phyloP scores from a whole-genome alignment of 2,888 invertebrate species.

The Drosophila meridiana region DNA sequence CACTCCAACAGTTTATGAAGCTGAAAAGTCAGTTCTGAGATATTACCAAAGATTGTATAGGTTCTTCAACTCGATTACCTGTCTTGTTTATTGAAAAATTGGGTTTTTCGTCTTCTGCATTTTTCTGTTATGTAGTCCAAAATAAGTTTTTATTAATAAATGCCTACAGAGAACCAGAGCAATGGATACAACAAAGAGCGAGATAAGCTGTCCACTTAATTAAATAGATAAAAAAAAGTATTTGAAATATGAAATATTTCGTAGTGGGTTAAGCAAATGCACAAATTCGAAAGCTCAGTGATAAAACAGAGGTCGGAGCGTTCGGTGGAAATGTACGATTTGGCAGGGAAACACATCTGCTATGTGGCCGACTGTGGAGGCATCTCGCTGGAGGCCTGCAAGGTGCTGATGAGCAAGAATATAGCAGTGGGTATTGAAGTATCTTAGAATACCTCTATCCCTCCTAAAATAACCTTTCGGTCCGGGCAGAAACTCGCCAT shows the following conservation, averaged over 20 bases:
- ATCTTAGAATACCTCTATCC: rapidly evolving
- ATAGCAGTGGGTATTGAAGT: constrained; percentile 67
- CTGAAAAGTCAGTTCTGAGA: no score
- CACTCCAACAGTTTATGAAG: no score
- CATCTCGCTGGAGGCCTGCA: constrained; percentile 79
- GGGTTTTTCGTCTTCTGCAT: not conserved
- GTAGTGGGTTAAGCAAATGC: not conserved
- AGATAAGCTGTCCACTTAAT: constrained; percentile 60
- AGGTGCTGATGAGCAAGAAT: constrained; percentile 70
- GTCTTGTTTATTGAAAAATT: not conserved
- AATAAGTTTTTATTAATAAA: constrained; percentile 23
- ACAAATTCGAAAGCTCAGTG: constrained; percentile 37
- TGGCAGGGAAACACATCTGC: constrained; percentile 75
- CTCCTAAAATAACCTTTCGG: not conserved
- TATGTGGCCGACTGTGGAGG: constrained; percentile 82
- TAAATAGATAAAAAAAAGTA: constrained; percentile 51
- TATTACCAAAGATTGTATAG: no score
- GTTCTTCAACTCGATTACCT: no score
- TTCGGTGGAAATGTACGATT: constrained; percentile 63
- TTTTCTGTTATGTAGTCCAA: not conserved
- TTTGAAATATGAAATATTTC: not conserved
- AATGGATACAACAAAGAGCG: constrained; percentile 30
- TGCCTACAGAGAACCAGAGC: constrained; percentile 8
- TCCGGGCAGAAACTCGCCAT: constrained; percentile 77
- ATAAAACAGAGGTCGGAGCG: constrained; percentile 25